Conservation (phyloP, 2,113 vertebrate genomes). For the Hipposideros armiger region DNA sequence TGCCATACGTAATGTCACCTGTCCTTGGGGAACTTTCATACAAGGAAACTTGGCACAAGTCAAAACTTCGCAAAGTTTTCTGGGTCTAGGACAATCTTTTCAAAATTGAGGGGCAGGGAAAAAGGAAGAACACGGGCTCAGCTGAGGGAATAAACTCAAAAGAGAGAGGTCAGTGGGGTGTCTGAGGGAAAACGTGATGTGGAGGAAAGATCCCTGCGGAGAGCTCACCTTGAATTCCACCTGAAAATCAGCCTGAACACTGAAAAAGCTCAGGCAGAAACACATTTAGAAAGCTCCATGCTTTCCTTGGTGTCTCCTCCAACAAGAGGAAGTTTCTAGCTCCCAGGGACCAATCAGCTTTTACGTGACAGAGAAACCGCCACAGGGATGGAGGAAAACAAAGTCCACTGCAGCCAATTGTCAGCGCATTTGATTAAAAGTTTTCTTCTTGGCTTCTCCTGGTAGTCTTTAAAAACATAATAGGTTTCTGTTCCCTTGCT, state of each 20-base stretch:
- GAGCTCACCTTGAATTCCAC: not conserved
- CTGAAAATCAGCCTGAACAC: not conserved
- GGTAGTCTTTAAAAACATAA: slow-evolving; percentile 51
- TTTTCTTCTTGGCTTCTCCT: not conserved
- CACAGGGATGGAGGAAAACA: not conserved
- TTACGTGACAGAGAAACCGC: not conserved
- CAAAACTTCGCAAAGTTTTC: slow-evolving; percentile 60
- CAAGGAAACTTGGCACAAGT: not conserved
- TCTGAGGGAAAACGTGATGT: not conserved
- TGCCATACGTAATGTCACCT: not conserved
- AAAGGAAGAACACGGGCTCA: slow-evolving; percentile 1
- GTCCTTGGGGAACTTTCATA: slow-evolving; percentile 14
- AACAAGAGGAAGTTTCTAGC: not conserved
- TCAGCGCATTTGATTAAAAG: slow-evolving; percentile 8
- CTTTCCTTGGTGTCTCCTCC: not conserved
- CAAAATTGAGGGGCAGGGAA: slow-evolving; percentile 53
- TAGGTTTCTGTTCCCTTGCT: slow-evolving; percentile 39
- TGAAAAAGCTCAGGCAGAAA: not conserved
- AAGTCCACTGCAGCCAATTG: not conserved
- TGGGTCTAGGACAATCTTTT: slow-evolving; percentile 69
- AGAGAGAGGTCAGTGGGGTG: not conserved
- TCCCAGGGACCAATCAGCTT: not conserved
- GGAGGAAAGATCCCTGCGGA: not conserved
- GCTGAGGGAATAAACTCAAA: not conserved
- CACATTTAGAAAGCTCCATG: not conserved